Base-by-base conservation (phyloP, 2,797 vertebrate genomes). In the Aldrovandia affinis region DNA sequence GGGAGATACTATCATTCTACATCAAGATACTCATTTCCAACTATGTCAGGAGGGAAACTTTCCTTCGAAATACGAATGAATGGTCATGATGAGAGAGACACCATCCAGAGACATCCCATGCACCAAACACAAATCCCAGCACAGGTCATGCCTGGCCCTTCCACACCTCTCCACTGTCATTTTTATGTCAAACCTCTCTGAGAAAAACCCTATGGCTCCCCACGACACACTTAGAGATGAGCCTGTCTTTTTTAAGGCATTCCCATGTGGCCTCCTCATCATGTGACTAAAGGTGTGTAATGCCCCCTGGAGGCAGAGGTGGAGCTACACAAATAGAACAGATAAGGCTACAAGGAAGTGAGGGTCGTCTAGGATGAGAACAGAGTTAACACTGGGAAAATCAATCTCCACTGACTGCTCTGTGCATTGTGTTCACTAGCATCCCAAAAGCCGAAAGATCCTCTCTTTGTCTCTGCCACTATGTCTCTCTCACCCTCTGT, bases 321-420 rank as follows among this genome's bases (percentile, higher is more conserved):
- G 33, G 18, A 36, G 33, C 20, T 20, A 33, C 65, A 39, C 65
- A 5, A 20, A 6, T 14, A 36, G 65, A 4, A 33, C 28, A 3
- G 65, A 2, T 36, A 39, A 2, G 28, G 12, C 30, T 39, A 30
- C 14, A 36, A 14, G 14, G 33, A 30, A 4, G 30, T 39, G 33
- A 18, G 6, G 33, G 6, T 20, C 33, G 18, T 86, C 86, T 86
- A 86, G 86, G 81, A 85, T 83, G 83, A 84, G 78, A 82, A 82
- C 55, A 55, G 73, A 82, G 83, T 82, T 84, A 83, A 87, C 83
- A 79, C 84, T 80, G 68, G 36, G 59, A 82, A 85, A 36, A 81
- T 85, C 82, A 73, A 65, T 20, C 25, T 22, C 61, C 30, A 70
- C 63, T 25, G 44, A 28, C 63, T 6, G 33, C 65, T 22, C 30